These are phyloP conservation scores for Cylas formicarius DNA, from an alignment of 1,140 invertebrate genomes.

Conservation along the genomic window DNA sequence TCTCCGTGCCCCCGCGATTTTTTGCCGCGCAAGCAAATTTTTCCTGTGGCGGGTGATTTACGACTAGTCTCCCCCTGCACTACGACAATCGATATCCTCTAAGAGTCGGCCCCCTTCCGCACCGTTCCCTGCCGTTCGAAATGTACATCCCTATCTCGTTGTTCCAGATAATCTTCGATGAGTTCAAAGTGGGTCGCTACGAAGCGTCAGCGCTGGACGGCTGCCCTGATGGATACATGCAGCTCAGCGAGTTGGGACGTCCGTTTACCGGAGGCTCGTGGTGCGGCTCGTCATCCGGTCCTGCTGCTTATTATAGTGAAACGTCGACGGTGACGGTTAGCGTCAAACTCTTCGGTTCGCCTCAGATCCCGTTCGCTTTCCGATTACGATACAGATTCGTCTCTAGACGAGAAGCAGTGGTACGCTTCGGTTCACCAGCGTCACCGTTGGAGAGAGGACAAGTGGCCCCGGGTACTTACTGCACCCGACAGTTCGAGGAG, in stretches of 20 bases:
- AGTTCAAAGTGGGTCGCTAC: conserved; percentile 71
- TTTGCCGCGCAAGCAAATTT: conserved; percentile 5
- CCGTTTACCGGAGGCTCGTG: conserved; percentile 78
- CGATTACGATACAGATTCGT: conserved; percentile 72
- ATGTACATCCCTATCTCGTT: conserved; percentile 15
- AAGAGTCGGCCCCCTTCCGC: too few relatives aligned
- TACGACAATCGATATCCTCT: too few relatives aligned
- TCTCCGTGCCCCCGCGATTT: conserved; percentile 1
- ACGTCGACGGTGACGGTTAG: conserved; percentile 74
- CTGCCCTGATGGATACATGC: conserved; percentile 78
- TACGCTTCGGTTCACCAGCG: conserved; percentile 63
- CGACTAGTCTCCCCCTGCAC: not conserved
- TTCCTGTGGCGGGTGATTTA: not conserved
- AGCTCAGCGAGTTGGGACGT: conserved; percentile 69
- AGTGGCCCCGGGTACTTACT: conserved; percentile 78
- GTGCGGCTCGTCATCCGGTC: conserved; percentile 67
- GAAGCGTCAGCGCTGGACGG: conserved; percentile 57
- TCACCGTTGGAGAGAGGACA: conserved; percentile 67
- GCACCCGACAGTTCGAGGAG: conserved; percentile 79
- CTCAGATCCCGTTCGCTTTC: conserved; percentile 64
- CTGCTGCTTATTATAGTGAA: conserved; percentile 78
- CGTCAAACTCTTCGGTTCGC: conserved; percentile 58
- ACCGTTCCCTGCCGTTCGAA: not conserved
- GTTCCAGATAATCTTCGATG: conserved; percentile 70
- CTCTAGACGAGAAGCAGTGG: conserved; percentile 63